Evolutionary conservation across 92 coral and sea anemone genomes (phyloP).

Genomic region (Paramuricea clavata): DNA sequence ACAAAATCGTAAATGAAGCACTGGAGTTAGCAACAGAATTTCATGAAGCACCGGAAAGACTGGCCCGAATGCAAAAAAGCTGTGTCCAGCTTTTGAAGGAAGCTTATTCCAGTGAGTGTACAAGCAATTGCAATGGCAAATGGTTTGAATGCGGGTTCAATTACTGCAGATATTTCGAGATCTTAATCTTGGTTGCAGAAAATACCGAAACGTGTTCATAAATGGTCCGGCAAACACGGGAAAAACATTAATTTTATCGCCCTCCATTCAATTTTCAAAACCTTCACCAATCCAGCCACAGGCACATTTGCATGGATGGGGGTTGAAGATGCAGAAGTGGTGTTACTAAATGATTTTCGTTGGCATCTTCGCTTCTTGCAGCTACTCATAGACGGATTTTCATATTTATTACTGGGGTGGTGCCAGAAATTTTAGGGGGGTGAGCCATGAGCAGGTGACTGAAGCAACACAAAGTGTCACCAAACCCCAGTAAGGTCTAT

Average conservation of each 20-base stretch:
- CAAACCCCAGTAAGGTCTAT: no score
- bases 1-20: constrained; percentile 52
- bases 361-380: constrained; percentile 52
- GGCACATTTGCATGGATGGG: constrained; percentile 56
- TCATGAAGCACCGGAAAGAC: constrained; percentile 22
- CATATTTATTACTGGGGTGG: no score
- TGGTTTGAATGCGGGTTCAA: constrained; percentile 25
- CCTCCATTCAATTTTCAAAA: not conserved
- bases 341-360: constrained; percentile 39
- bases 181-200: no score
- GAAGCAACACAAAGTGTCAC: no score
- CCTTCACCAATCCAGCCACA: constrained; percentile 28
- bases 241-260: constrained; percentile 43
- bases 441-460: no score
- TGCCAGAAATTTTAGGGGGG: no score
- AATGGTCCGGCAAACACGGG: constrained; percentile 56
- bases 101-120: constrained; percentile 44
- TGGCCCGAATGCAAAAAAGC: constrained; percentile 28
- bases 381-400: no score
- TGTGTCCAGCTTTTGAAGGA: constrained; percentile 29
- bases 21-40: constrained; percentile 7
- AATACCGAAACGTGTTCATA: constrained; percentile 36
- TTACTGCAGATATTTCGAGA: constrained; percentile 27
- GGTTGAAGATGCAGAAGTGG: constrained; percentile 46
- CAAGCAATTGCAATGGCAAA: constrained; percentile 27